Percentiles rank a stretch among this genome's conserved stretches.
Conservation (phyloP, 2,797 vertebrate species). For the Helarctos malayanus region DNA sequence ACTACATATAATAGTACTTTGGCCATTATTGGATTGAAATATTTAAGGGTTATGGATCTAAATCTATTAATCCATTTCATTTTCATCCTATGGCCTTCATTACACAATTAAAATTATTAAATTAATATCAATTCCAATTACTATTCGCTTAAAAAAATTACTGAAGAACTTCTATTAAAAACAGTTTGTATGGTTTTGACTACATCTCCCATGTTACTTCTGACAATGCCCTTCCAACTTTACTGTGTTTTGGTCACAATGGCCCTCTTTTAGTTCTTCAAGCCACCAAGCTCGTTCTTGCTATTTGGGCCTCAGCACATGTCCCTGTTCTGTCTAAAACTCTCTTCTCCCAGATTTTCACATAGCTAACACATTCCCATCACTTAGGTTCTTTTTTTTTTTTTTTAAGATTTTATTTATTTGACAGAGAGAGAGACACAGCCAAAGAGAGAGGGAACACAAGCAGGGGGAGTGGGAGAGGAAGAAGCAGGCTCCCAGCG, state of each 20-base stretch:
- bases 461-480: too few relatives aligned
- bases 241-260: background rate
- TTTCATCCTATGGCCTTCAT: background rate
- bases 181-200: background rate
- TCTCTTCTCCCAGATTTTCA: background rate
- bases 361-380: background rate
- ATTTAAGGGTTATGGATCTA: background rate
- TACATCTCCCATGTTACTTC: background rate
- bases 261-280: background rate
- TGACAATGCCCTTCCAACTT: background rate
- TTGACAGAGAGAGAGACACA: too few relatives aligned
- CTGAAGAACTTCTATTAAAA: background rate
- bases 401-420: too few relatives aligned
- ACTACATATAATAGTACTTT: background rate
- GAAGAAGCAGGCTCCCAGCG: too few relatives aligned
- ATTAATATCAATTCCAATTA: conserved; percentile 30
- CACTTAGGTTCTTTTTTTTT: background rate
- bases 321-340: background rate
- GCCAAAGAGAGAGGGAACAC: too few relatives aligned
- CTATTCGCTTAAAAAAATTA: background rate
- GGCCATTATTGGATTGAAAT: background rate
- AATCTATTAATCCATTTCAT: background rate
- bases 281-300: background rate
- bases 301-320: too few relatives aligned
- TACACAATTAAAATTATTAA: background rate